Evolutionary conservation across 1,140 invertebrate genomes (phyloP), one percentile per base, ranked within the genome.

Genomic region (Dendroctonus ponderosae): DNA sequence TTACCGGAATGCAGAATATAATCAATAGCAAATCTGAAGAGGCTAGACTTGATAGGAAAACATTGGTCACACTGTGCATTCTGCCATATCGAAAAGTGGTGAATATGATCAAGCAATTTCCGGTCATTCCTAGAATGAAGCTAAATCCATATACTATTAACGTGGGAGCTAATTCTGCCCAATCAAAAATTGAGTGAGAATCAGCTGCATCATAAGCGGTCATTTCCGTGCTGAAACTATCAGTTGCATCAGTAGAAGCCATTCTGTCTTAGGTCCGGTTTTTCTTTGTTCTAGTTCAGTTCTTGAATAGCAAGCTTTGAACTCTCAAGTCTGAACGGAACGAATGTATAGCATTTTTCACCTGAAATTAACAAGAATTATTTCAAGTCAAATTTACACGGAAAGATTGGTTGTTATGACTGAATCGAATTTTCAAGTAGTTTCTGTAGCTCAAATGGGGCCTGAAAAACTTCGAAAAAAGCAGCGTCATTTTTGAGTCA

Each of bases 1-100:
- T 91, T 0, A 91, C 85, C 7, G 89, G 89, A 58, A 91, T 87
- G 77, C 89, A 91, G 70, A 90, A 83, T 38, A 85, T 79, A 56
- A 91, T 87, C 6, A 91, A 81, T 11, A 91, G 79, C 2, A 91
- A 80, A 79, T 91, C 89, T 0, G 89, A 88, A 0, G 84, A 85
- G 5, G 89, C 87, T 37, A 91, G 76, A 71, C 86, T 87, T 3
- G 85, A 84, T 15, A 91, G 78, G 69, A 91, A 90, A 5, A 90
- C 82, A 70, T 91, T 91, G 5, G 89, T 91, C 3, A 88, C 72
- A 58, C 71, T 76, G 61, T 76, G 73, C 75, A 77, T 77, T 15
- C 74, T 66, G 39, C 76, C 26, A 49, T 77, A 76, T 62, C 69
- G 60, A 42, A 71, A 76, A n/a, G 75, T 77, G 2, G 75, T 73